Evolutionary conservation across 1,140 invertebrate species (phyloP), one percentile per base, ranked within the genome.

Genomic region (Drusus annulatus): DNA sequence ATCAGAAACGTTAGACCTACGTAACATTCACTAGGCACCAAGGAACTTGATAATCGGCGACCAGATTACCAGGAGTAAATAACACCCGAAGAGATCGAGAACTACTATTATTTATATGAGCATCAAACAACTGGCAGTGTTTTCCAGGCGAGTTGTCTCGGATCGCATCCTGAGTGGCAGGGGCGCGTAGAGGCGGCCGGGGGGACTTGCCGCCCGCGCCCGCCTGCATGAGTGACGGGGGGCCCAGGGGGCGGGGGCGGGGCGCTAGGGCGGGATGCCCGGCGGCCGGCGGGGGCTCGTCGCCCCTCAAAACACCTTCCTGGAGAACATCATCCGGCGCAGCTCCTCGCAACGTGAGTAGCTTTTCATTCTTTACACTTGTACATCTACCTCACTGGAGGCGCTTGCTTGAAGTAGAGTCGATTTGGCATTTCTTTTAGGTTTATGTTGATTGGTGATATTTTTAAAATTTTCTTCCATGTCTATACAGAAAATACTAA

Each of bases 251-350:
- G 51, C 23, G 60, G 58, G 75, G 79, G 58, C 56, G 56, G 60
- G 60, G 75, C 84, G 84, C 80, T 81, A 83, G 73, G 78, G 83
- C 83, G 84, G 83, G 91, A 98, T 98, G 96, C 96, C 97, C 90
- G 96, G 96, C 88, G 96, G 96, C 90, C 93, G 96, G 87, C 93
- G 96, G 93, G 98, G 98, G 90, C 94, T 99, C 85, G 98, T 99
- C 87, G 98, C 98, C 92, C 98, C 98, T 86, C 98, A 99, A 92
- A 99, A 99, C 91, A 99, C 98, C 84, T 99, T 99, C 91, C 92
- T 99, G 85, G 98, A 99, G 91, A 99, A 99, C 91, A 99, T 99
- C 91, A 99, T 99, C 85, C 92, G 98, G 84, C 93, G 98, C 88
- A 99, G 97, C 85, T 98, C 97, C 88, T 98, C 96, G 85, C 97